Percentiles rank a stretch among this genome's conserved stretches.
Evolutionary conservation across 2,888 invertebrate genomes (phyloP).

Genomic region (Hipparchia sbordonii): DNA sequence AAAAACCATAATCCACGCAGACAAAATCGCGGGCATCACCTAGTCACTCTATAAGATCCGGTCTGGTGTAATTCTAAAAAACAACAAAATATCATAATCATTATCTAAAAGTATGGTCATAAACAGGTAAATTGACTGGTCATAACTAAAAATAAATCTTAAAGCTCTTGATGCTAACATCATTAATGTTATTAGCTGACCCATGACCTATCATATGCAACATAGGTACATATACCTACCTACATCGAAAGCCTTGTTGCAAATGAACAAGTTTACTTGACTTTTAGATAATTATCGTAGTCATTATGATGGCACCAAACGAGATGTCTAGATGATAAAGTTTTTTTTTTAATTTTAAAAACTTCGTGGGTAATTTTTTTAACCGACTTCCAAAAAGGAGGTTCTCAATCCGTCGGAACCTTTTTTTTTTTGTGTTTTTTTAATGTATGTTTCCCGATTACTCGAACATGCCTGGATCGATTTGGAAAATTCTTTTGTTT

Average conservation of each 20-base stretch:
- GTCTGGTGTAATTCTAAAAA: too few species aligned
- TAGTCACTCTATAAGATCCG: too few species aligned
- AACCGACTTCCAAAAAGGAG: too few species aligned
- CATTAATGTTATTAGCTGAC: conserved; percentile 21
- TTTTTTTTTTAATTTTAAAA: conserved; percentile 2
- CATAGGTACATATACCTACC: too few species aligned
- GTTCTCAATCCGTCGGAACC: too few species aligned
- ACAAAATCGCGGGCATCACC: too few species aligned
- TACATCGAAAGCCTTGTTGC: conserved; percentile 3
- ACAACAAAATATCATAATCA: too few species aligned
- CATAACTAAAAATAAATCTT: conserved; percentile 18
- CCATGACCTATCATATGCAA: conserved; percentile 18
- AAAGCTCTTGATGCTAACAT: conserved; percentile 4
- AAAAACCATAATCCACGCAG: too few species aligned
- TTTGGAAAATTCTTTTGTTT: too few species aligned
- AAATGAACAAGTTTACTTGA: conserved; percentile 18
- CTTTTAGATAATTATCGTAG: conserved; percentile 11
- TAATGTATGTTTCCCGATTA: too few species aligned
- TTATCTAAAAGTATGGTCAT: background rate
- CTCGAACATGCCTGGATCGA: too few species aligned
- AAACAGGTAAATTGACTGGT: conserved; percentile 11
- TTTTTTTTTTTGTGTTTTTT: too few species aligned
- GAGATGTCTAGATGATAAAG: background rate
- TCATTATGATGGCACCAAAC: conserved; percentile 4
- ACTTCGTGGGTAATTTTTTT: background rate